A percentile compares a stretch with the other conserved stretches of the same genome.
These are phyloP conservation scores for Aurelia coerulea DNA, from an alignment of 30 jellyfish, hydroid and myxozoan genomes.

Conservation along the genomic window DNA sequence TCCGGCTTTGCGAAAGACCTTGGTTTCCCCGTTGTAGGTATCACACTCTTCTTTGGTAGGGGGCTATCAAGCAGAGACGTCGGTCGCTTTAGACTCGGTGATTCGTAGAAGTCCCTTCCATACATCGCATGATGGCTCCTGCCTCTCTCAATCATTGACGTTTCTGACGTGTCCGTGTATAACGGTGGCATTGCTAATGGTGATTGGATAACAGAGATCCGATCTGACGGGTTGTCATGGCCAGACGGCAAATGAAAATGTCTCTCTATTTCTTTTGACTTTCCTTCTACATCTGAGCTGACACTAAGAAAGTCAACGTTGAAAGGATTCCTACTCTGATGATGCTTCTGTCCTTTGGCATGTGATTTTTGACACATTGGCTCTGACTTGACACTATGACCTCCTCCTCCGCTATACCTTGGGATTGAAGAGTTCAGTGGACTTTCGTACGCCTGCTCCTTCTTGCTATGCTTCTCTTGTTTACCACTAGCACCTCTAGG, in stretches of 20 bases:
- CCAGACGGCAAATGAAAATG: conserved; percentile 24
- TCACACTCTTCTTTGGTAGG: conserved; percentile 30
- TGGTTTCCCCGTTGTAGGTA: conserved; percentile 43
- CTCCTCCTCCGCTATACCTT: conserved; percentile 33
- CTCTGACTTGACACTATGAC: conserved; percentile 32
- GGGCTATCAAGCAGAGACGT: conserved; percentile 53
- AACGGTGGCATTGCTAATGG: conserved; percentile 43
- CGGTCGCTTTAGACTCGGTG: conserved; percentile 10
- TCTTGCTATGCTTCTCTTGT: conserved; percentile 47
- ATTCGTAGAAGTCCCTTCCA: conserved; percentile 4
- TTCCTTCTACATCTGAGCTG: conserved; percentile 57
- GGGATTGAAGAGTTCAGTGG: conserved; percentile 64
- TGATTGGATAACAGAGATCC: conserved; percentile 70
- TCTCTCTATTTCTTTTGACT: conserved; percentile 32
- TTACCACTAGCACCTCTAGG: conserved; percentile 16
- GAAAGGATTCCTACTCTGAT: conserved; percentile 60
- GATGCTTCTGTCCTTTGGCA: neutral
- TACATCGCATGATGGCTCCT: conserved; percentile 3
- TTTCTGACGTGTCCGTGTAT: conserved; percentile 15
- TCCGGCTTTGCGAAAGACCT: conserved; percentile 44
- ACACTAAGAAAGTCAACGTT: conserved; percentile 70
- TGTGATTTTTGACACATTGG: neutral
- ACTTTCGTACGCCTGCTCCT: conserved; percentile 64
- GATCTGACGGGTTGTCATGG: conserved; percentile 45
- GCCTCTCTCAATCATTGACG: neutral